Evolutionary conservation across 37 sponge, comb jelly and placozoan genomes (phyloP).

Genomic region (Agelas oroides): DNA sequence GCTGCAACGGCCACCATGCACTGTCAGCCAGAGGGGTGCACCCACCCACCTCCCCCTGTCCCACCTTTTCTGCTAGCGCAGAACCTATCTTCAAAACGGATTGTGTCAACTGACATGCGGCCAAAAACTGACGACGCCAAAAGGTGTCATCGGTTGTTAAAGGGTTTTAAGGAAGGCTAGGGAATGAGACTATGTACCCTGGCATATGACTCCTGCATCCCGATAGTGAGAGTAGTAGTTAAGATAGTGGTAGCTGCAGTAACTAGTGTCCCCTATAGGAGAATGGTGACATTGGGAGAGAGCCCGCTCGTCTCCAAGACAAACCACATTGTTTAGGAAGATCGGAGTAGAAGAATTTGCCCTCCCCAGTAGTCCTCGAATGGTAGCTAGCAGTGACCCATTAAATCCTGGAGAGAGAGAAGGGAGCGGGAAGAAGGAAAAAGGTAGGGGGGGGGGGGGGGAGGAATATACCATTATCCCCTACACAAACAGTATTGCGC

Average conservation of each 20-base stretch:
- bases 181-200: conserved; percentile 26
- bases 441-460: not conserved
- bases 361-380: not conserved
- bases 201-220: conserved; percentile 85
- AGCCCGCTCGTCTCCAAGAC: conserved; percentile 59
- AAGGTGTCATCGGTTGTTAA: no score
- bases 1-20: no score
- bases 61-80: no score
- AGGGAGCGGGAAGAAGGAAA: not conserved
- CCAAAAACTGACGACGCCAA: no score
- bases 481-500: not conserved
- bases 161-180: no score
- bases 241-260: no score
- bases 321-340: conserved; percentile 64
- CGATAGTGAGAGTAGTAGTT: conserved; percentile 65
- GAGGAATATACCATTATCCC: not conserved
- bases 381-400: conserved; percentile 41
- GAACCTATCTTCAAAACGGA: no score
- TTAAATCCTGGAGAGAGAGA: conserved; percentile 34
- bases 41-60: no score
- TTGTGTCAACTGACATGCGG: no score
- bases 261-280: conserved; percentile 40
- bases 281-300: conserved; percentile 61
- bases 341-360: conserved; percentile 11
- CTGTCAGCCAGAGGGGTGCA: no score